Evolutionary conservation across 2,113 vertebrate species (phyloP).

Genomic region (Cebidichthys violaceus): DNA sequence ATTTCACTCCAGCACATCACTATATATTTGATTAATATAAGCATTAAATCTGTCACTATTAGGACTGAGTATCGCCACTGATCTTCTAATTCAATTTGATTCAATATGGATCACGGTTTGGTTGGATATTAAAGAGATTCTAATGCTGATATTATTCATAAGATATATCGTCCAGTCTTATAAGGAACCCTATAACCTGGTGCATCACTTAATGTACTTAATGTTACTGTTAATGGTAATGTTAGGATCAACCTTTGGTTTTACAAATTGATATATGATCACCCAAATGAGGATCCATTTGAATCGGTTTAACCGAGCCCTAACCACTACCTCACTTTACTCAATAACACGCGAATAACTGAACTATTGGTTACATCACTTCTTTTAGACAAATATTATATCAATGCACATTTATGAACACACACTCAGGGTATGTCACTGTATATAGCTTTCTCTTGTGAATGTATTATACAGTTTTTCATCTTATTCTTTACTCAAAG

Average conservation of each 20-base stretch:
- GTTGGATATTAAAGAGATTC: neutral
- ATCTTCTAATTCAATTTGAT: neutral
- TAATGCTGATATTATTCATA: neutral
- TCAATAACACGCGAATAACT: too few species aligned
- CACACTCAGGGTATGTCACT: neutral
- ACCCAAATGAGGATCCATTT: neutral
- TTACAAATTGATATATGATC: neutral
- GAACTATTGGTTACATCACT: neutral
- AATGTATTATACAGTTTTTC: neutral
- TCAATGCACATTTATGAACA: neutral
- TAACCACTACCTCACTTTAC: too few species aligned
- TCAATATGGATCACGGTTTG: neutral
- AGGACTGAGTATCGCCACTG: neutral
- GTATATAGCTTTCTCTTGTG: neutral
- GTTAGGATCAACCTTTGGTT: neutral
- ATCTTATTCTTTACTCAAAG: neutral
- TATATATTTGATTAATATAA: neutral
- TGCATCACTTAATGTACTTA: too few species aligned
- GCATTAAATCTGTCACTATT: neutral
- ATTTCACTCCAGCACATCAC: too few species aligned
- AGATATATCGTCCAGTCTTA: neutral
- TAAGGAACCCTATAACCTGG: neutral
- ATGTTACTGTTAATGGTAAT: neutral
- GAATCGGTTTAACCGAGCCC: neutral
- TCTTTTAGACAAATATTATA: neutral